A percentile compares a stretch with the other conserved stretches of the same genome.
phyloP scores from a whole-genome alignment of 2,797 vertebrate species.

The Ptychadena robeensis region DNA sequence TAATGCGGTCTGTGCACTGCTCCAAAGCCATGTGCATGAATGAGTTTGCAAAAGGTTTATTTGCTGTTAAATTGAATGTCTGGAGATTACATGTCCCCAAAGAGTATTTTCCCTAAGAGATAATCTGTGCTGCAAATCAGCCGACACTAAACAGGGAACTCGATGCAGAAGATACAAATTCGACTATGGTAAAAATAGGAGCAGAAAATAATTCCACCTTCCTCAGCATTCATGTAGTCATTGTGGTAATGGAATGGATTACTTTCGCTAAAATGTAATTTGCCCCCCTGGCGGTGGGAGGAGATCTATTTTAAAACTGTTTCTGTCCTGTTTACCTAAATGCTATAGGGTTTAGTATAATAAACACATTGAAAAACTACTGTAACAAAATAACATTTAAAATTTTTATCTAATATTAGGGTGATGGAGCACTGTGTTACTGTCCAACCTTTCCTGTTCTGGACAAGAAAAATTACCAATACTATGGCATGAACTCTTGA shows the following conservation, averaged over 20 bases:
- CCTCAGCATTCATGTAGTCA: not conserved
- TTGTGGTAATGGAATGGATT: not conserved
- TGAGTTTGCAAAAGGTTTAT: slow-evolving; percentile 37
- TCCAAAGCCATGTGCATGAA: slow-evolving; percentile 37
- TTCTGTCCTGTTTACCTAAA: not conserved
- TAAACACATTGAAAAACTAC: too few relatives aligned
- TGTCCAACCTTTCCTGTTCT: too few relatives aligned
- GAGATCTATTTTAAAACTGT: not conserved
- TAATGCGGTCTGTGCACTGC: not conserved
- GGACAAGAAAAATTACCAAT: too few relatives aligned
- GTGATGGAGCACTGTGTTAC: too few relatives aligned
- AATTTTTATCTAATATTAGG: too few relatives aligned
- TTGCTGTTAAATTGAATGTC: slow-evolving; percentile 32
- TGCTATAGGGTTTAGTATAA: not conserved
- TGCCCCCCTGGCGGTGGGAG: not conserved
- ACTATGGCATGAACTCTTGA: too few relatives aligned
- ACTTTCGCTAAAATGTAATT: not conserved
- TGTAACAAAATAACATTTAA: too few relatives aligned
- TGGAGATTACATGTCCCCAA: slow-evolving; percentile 49
- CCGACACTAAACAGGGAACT: slow-evolving; percentile 41
- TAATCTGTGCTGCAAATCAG: slow-evolving; percentile 52
- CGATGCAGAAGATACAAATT: not conserved
- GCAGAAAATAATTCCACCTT: not conserved
- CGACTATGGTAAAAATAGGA: not conserved
- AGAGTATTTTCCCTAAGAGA: slow-evolving; percentile 38